phyloP scores from a whole-genome alignment of 2,888 invertebrate genomes.

The Lepidonotus clava region DNA sequence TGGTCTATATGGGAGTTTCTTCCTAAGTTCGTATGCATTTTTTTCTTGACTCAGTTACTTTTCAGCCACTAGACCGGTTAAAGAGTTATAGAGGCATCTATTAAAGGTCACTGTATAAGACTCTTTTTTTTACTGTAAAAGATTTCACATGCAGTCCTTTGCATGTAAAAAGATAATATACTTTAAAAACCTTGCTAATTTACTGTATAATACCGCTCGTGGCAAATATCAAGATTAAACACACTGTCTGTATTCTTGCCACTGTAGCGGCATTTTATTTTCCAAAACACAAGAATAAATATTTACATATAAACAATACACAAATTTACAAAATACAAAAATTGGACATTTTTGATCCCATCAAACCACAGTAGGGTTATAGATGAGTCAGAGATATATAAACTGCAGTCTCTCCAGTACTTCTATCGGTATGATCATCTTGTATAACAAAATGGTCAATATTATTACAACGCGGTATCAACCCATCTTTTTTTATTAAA shows the following conservation, averaged over 20 bases:
- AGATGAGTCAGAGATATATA: conserved; percentile 40
- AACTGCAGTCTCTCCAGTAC: background rate
- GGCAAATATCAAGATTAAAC: too few relatives aligned
- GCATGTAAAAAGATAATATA: too few relatives aligned
- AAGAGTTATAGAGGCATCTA: too few relatives aligned
- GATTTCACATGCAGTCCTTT: too few relatives aligned
- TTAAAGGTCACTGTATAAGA: too few relatives aligned
- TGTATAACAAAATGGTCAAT: conserved; percentile 28
- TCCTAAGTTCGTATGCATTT: too few relatives aligned
- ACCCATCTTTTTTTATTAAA: background rate
- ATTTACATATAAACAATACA: conserved; percentile 48
- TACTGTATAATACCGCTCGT: too few relatives aligned
- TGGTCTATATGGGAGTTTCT: too few relatives aligned
- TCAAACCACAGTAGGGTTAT: conserved; percentile 8
- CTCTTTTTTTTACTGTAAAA: too few relatives aligned
- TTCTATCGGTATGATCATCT: background rate
- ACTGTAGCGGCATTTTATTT: conserved; percentile 27
- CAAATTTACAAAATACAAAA: conserved; percentile 48
- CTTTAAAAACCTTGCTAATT: too few relatives aligned
- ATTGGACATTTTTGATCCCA: conserved; percentile 40
- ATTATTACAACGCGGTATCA: background rate
- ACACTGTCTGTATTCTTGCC: conserved; percentile 13
- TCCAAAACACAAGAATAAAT: conserved; percentile 46
- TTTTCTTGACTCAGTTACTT: too few relatives aligned
- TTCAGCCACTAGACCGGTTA: too few relatives aligned